These are phyloP conservation scores for Chlorospingus flavigularis DNA, from an alignment of 2,797 vertebrate genomes.

Conservation along the genomic window DNA sequence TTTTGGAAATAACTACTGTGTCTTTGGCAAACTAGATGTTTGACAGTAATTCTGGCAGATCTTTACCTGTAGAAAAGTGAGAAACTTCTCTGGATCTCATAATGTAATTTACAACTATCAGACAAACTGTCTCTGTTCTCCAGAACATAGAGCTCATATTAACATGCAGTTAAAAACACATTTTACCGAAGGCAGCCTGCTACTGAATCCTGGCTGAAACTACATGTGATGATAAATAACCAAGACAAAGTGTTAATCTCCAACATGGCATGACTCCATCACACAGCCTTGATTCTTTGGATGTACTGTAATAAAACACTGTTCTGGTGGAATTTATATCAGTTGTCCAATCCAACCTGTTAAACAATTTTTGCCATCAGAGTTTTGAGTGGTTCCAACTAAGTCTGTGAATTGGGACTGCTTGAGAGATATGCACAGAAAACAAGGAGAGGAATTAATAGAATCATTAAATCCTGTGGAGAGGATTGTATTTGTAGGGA, in stretches of 20 bases:
- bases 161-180: background rate
- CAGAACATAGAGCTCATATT: background rate
- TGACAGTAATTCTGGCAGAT: background rate
- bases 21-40: background rate
- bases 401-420: background rate
- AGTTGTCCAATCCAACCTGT: background rate
- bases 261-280: background rate
- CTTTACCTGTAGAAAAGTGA: background rate
- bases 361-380: background rate
- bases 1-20: background rate
- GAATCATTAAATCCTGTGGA: background rate
- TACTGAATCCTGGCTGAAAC: background rate
- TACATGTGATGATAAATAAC: background rate
- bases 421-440: background rate
- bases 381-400: background rate
- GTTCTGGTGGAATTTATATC: background rate
- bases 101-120: background rate
- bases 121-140: background rate
- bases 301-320: background rate
- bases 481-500: background rate
- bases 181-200: background rate
- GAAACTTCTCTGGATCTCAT: background rate
- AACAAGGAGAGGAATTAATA: background rate
- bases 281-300: background rate
- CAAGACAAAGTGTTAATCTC: background rate